Evolutionary conservation across 2,888 invertebrate species (phyloP), one percentile per base, ranked within the genome.

Genomic region (Leptopterna dolabrata): DNA sequence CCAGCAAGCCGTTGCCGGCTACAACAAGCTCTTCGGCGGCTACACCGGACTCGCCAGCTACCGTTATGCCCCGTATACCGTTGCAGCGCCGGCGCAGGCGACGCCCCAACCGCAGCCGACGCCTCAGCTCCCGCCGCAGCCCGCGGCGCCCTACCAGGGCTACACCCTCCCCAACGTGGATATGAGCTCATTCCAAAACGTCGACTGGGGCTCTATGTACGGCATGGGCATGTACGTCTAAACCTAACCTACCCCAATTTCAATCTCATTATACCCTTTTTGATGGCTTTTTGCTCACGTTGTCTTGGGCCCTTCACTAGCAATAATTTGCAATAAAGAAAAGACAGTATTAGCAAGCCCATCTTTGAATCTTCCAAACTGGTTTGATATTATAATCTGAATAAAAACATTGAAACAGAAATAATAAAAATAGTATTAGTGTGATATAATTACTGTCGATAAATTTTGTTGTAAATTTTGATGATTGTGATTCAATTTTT

Each of bases 141-240:
- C 95, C 43, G 93, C 95, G 45, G 95, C 95, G 91, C 94, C 95
- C 86, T 95, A 95, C 91, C 95, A 95, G 91, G 95, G 95, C 78
- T 97, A 97, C 93, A 96, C 96, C 90, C 94, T 97, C 90, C 95
- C 97, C 91, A 97, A 97, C 92, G 96, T 97, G 89, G 97, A 97
- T 93, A 97, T 97, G 97, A 95, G 96, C 89, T 96, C 96, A 91
- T 97, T 97, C 94, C 97, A 97, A 92, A 96, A 96, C 88, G 96
- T 97, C 90, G 97, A 97, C 93, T 97, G 97, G 97, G 95, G 95
- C 91, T 95, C 96, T 91, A 96, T 97, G 96, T 97, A 97, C 92
- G 96, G 97, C 91, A 96, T 97, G 93, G 97, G 97, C 92, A 97
- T 97, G 97, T 97, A 97, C 93, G 96, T 97, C 92, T 96, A 89